These are phyloP conservation scores for Notothenia rossii DNA, from an alignment of 2,113 vertebrate species.

Conservation along the genomic window DNA sequence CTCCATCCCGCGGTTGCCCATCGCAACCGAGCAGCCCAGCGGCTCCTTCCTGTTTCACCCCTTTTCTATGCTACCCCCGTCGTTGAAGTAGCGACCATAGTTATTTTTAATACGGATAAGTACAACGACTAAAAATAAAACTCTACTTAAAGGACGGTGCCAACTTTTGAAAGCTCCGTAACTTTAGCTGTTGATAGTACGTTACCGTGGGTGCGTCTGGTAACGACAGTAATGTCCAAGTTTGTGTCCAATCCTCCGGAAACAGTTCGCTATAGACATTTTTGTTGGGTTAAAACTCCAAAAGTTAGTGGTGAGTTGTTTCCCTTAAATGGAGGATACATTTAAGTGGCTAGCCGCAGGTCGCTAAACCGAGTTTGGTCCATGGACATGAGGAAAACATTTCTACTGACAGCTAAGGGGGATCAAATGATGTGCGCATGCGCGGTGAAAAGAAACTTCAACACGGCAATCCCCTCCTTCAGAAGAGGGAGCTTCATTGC, in stretches of 20 bases:
- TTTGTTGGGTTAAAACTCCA: not conserved
- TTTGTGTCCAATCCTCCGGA: constrained; percentile 1
- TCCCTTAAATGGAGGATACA: not conserved
- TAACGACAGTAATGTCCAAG: constrained; percentile 1
- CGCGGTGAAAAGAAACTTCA: constrained; percentile 29
- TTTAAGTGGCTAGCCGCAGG: not conserved
- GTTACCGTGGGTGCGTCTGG: constrained; percentile 1
- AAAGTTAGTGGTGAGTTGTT: not conserved
- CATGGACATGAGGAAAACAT: constrained; percentile 19
- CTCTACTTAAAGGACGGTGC: not conserved
- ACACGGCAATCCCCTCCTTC: constrained; percentile 3
- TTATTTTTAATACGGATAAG: not conserved
- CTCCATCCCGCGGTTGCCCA: constrained; percentile 92
- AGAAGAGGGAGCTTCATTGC: constrained; percentile 22
- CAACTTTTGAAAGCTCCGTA: not conserved
- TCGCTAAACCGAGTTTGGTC: not conserved
- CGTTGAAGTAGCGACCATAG: constrained; percentile 12
- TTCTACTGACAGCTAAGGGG: constrained; percentile 79
- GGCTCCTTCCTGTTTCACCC: constrained; percentile 1
- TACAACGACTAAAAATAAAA: not conserved
- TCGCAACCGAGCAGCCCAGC: constrained; percentile 67
- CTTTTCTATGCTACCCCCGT: constrained; percentile 17
- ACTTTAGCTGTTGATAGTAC: constrained; percentile 2
- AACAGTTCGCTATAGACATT: constrained; percentile 5
- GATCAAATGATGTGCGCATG: constrained; percentile 65